Percentiles rank a stretch among this genome's conserved stretches.
These are phyloP conservation scores for Eustalomyia histrio DNA, from an alignment of 2,888 invertebrate species.

Conservation along the genomic window DNA sequence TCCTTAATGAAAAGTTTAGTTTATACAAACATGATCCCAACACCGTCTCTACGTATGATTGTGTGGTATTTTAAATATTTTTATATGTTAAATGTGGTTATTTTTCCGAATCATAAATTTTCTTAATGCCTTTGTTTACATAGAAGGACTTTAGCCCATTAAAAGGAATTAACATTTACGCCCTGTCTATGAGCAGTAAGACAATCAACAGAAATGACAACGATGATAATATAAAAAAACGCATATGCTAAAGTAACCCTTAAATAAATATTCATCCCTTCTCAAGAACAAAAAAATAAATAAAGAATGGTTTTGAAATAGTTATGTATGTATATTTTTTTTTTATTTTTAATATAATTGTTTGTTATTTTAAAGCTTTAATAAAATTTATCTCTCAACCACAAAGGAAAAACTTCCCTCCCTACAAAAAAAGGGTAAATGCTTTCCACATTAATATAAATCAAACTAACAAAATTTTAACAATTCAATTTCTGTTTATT, in stretches of 20 bases:
- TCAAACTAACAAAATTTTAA: slow-evolving; percentile 7
- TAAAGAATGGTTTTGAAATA: neutral
- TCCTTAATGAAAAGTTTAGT: slow-evolving; percentile 54
- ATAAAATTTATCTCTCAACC: slow-evolving; percentile 13
- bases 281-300: neutral
- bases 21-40: slow-evolving; percentile 34
- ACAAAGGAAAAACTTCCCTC: neutral
- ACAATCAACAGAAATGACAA: slow-evolving; percentile 3
- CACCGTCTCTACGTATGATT: slow-evolving; percentile 11
- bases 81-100: slow-evolving; percentile 60
- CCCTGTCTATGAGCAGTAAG: slow-evolving; percentile 7
- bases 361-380: slow-evolving; percentile 17
- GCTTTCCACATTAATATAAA: slow-evolving; percentile 1
- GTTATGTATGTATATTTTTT: neutral
- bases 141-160: slow-evolving; percentile 57
- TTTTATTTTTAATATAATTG: neutral
- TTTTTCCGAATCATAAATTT: slow-evolving; percentile 61
- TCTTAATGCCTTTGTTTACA: slow-evolving; percentile 62
- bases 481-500: slow-evolving; percentile 17
- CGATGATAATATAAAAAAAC: neutral
- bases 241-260: neutral
- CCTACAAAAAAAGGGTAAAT: neutral
- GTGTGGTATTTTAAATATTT: slow-evolving; percentile 57
- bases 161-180: slow-evolving; percentile 58
- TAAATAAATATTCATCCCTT: slow-evolving; percentile 27